phyloP scores from a whole-genome alignment of 2,113 vertebrate genomes.

The Nettapus auritus region DNA sequence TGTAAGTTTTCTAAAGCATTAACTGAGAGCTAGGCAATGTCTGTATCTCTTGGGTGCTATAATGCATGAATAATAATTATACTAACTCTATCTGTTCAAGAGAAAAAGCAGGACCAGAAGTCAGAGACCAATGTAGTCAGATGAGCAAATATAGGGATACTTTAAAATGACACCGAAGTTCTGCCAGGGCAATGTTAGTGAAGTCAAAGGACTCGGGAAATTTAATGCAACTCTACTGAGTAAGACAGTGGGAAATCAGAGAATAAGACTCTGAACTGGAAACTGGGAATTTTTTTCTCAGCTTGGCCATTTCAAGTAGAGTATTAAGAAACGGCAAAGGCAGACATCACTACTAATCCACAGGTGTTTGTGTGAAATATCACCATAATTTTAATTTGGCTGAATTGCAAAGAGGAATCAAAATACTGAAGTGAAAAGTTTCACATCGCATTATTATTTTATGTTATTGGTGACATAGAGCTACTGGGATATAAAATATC shows the following conservation, averaged over 20 bases:
- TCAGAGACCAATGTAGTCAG: neutral
- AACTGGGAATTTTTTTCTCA: neutral
- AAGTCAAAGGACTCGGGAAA: neutral
- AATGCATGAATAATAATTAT: neutral
- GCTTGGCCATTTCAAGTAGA: neutral
- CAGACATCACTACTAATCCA: neutral
- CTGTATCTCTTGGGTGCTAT: neutral
- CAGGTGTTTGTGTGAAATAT: neutral
- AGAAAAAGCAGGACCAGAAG: neutral
- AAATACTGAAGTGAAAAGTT: neutral
- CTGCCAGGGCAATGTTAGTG: neutral
- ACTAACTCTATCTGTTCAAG: neutral
- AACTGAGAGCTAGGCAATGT: neutral
- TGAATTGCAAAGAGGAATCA: neutral
- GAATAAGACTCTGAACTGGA: neutral
- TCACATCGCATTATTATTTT: neutral
- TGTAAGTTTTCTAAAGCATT: neutral
- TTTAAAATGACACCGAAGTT: neutral
- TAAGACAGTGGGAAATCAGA: neutral
- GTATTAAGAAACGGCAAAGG: neutral
- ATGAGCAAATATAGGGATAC: neutral
- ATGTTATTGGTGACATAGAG: neutral
- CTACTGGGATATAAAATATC: neutral
- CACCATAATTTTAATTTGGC: neutral
- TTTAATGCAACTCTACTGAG: neutral